phyloP scores from a whole-genome alignment of 2,797 vertebrate genomes.

The Dipus sagitta region DNA sequence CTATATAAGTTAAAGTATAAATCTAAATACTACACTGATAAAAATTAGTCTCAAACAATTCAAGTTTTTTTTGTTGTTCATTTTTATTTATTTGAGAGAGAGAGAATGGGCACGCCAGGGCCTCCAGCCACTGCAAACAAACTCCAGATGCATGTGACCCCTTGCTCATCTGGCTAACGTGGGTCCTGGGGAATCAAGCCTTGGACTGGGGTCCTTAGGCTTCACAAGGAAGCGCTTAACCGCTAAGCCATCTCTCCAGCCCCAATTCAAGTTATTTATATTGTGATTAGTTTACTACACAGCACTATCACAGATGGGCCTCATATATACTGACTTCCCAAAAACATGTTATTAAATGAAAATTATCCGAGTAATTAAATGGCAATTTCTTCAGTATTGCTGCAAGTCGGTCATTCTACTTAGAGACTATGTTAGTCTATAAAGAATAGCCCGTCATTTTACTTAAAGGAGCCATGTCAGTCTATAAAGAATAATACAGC shows the following conservation, averaged over 20 bases:
- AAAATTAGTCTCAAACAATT: conserved; percentile 36
- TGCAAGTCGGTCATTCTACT: conserved; percentile 3
- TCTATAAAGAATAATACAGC: conserved; percentile 35
- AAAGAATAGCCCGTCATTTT: conserved; percentile 8
- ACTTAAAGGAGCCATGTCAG: not conserved
- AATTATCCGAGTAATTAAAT: conserved; percentile 26
- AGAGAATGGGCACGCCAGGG: no score
- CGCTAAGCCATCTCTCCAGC: no score
- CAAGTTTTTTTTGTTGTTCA: not conserved
- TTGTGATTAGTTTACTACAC: conserved; percentile 3
- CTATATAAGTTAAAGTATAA: not conserved
- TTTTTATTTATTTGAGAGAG: no score
- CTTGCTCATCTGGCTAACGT: no score
- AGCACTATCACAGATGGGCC: conserved; percentile 35
- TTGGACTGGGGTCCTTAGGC: no score
- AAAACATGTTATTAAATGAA: conserved; percentile 25
- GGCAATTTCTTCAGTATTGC: conserved; percentile 25
- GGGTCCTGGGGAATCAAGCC: no score
- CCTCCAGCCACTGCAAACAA: no score
- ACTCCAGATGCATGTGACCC: no score
- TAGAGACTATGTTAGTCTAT: not conserved
- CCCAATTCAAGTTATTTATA: conserved; percentile 12
- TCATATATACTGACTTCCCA: conserved; percentile 28
- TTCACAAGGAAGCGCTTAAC: no score
- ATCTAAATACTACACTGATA: not conserved